Conservation (phyloP, 2,888 invertebrate species). For the Agrotis clavis region DNA sequence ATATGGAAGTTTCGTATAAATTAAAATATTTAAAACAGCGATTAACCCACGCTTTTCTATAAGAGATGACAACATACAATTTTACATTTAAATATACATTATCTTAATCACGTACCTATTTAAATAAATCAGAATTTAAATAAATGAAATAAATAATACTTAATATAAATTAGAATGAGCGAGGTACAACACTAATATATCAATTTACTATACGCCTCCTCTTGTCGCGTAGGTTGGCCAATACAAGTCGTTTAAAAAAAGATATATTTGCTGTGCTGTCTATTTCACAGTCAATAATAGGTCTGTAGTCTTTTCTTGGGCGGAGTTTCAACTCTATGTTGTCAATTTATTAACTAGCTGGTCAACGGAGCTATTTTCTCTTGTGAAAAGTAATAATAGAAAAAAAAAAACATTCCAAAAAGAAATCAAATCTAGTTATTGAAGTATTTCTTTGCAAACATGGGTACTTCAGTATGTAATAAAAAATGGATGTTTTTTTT, state of each 20-base stretch:
- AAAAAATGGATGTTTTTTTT: no score
- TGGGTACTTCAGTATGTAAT: no score
- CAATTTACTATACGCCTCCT: conserved; percentile 43
- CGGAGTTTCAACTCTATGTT: no score
- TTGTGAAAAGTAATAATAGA: no score
- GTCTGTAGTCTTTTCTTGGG: background rate
- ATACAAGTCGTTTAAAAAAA: conserved; percentile 4
- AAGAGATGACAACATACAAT: conserved; percentile 9
- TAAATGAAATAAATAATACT: conserved; percentile 37
- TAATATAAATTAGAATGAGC: conserved; percentile 34
- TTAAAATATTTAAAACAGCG: conserved; percentile 28
- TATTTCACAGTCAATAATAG: background rate
- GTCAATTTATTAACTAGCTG: no score
- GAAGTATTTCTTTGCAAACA: no score
- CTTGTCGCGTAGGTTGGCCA: conserved; percentile 4
- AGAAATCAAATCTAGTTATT: no score
- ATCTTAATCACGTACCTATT: conserved; percentile 42
- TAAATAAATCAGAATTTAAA: conserved; percentile 53
- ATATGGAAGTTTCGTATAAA: conserved; percentile 22
- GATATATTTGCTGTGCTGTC: background rate
- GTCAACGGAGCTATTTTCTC: no score
- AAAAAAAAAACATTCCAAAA: no score
- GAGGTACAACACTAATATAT: conserved; percentile 40
- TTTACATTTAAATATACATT: conserved; percentile 37
- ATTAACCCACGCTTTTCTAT: conserved; percentile 29